phyloP scores from a whole-genome alignment of 1,140 invertebrate genomes.

The Oryctes rhinoceros region DNA sequence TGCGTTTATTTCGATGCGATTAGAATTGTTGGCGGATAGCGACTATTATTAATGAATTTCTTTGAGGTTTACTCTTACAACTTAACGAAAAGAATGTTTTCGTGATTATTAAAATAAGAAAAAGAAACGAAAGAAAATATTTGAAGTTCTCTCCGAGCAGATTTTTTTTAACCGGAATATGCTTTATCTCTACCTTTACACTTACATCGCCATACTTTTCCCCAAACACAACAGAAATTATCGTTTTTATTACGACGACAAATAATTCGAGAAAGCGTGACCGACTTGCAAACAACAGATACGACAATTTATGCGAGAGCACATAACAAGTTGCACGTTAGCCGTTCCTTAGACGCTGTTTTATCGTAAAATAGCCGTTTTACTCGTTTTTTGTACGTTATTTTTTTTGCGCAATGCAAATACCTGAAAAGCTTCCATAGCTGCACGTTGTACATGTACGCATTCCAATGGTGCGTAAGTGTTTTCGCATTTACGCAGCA shows the following conservation, averaged over 20 bases:
- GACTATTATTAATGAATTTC: too few relatives aligned
- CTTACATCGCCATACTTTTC: not conserved
- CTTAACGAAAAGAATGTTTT: too few relatives aligned
- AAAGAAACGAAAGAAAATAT: too few relatives aligned
- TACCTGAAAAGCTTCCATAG: not conserved
- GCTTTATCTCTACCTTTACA: not conserved
- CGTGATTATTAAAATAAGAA: too few relatives aligned
- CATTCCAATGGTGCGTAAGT: not conserved
- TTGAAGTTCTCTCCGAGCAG: not conserved
- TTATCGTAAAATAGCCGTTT: not conserved
- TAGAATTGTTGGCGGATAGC: not conserved
- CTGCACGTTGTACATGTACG: not conserved
- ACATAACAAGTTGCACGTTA: not conserved
- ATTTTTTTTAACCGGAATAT: not conserved
- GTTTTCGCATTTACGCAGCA: not conserved
- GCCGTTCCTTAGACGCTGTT: not conserved
- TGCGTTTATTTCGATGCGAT: not conserved
- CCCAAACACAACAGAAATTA: not conserved
- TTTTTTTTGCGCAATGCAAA: slow-evolving; percentile 16
- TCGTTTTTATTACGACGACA: not conserved
- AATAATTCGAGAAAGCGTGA: slow-evolving; percentile 9
- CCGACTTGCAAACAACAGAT: slow-evolving; percentile 9
- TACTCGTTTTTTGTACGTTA: not conserved
- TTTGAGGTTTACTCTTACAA: too few relatives aligned
- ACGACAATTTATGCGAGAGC: slow-evolving; percentile 9